phyloP scores from a whole-genome alignment of 2,797 vertebrate species.

The Cossypha heuglini region DNA sequence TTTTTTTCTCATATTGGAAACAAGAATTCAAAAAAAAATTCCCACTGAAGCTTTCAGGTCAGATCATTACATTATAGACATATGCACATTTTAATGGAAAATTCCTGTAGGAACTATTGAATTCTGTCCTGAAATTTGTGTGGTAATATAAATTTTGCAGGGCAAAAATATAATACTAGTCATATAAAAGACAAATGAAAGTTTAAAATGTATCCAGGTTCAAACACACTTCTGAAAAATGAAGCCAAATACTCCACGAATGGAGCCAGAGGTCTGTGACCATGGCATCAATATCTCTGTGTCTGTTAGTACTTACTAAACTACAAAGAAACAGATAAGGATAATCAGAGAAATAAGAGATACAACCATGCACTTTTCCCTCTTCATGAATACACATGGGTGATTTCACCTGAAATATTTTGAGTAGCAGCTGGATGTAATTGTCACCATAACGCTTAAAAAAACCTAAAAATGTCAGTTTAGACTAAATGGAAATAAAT shows the following conservation, averaged over 20 bases:
- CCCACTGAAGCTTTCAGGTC: neutral
- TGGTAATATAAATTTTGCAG: neutral
- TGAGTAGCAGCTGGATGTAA: neutral
- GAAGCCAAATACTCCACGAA: rapidly evolving
- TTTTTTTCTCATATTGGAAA: neutral
- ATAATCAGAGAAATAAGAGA: neutral
- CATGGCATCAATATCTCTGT: neutral
- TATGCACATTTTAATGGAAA: neutral
- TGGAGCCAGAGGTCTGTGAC: neutral
- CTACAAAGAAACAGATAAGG: neutral
- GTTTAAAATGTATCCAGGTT: neutral
- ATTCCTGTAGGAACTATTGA: neutral
- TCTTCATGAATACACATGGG: neutral
- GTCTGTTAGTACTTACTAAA: neutral
- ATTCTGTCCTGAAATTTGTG: neutral
- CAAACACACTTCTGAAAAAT: neutral
- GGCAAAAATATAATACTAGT: neutral
- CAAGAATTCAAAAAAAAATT: neutral
- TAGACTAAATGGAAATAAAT: conserved; percentile 5
- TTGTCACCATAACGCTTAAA: neutral
- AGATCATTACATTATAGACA: neutral
- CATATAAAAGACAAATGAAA: neutral
- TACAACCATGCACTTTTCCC: neutral
- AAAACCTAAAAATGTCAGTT: neutral
- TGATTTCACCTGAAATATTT: conserved; percentile 14